phyloP scores from a whole-genome alignment of 2,888 invertebrate species.

The Brachylomia viminalis region DNA sequence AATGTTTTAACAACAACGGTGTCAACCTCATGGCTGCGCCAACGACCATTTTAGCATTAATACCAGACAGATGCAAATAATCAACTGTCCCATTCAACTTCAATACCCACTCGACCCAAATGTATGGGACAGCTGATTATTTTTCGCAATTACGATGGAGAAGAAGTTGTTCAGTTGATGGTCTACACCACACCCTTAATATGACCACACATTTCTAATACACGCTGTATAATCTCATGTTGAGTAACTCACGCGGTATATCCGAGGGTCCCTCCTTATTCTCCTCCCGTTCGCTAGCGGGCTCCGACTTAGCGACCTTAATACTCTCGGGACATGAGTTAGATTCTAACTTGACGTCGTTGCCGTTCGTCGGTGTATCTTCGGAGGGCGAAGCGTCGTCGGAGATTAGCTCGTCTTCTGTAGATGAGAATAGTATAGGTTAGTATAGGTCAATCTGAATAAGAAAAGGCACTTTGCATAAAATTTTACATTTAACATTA shows the following conservation, averaged over 20 bases:
- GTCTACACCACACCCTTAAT: not conserved
- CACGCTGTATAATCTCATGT: not conserved
- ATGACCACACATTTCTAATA: not conserved
- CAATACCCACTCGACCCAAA: not conserved
- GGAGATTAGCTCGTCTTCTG: constrained; percentile 31
- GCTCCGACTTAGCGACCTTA: constrained; percentile 6
- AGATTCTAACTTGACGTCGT: constrained; percentile 42
- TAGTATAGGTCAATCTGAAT: not conserved
- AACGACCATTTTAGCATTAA: not conserved
- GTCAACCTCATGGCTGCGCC: not conserved
- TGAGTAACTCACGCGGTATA: constrained; percentile 39
- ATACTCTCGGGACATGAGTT: constrained; percentile 6
- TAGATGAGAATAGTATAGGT: not conserved
- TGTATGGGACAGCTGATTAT: not conserved
- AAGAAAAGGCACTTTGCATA: too few species aligned
- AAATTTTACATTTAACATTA: too few species aligned
- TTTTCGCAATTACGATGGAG: not conserved
- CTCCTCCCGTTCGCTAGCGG: constrained; percentile 14
- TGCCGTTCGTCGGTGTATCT: constrained; percentile 39
- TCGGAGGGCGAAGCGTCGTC: constrained; percentile 33
- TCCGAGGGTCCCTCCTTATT: constrained; percentile 19
- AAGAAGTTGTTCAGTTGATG: not conserved
- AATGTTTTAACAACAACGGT: not conserved
- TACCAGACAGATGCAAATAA: not conserved
- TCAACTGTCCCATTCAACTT: not conserved